These are phyloP conservation scores for Drosophila suboccidentalis DNA, from an alignment of 2,888 invertebrate genomes.

Conservation along the genomic window DNA sequence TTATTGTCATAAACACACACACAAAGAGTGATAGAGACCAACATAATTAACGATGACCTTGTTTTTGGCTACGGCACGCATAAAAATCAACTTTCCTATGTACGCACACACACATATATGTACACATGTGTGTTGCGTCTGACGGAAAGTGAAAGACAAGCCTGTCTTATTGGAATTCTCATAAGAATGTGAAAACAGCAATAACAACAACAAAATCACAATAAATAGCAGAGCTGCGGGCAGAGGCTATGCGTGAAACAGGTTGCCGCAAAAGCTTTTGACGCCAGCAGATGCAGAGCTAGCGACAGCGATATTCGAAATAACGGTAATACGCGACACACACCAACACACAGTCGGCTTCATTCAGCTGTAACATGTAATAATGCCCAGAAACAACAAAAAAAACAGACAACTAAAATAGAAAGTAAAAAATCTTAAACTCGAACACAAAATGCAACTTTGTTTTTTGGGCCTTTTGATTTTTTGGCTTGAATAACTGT, in stretches of 20 bases:
- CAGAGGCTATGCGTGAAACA: constrained; percentile 42
- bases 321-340: constrained; percentile 44
- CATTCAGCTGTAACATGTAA: constrained; percentile 21
- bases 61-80: constrained; percentile 55
- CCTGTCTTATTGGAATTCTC: constrained; percentile 73
- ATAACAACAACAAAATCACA: constrained; percentile 17
- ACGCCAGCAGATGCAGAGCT: constrained; percentile 22
- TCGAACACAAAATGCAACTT: constrained; percentile 48
- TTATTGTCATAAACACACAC: constrained; percentile 26
- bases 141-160: constrained; percentile 72
- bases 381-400: constrained; percentile 35
- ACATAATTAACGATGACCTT: constrained; percentile 52
- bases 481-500: constrained; percentile 60
- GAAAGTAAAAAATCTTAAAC: constrained; percentile 60
- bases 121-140: constrained; percentile 19
- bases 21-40: constrained; percentile 3
- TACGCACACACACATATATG: constrained; percentile 16
- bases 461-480: constrained; percentile 43
- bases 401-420: constrained; percentile 37
- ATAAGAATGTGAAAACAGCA: constrained; percentile 72
- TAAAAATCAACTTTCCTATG: constrained; percentile 60
- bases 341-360: constrained; percentile 25
- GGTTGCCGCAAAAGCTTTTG: constrained; percentile 52
- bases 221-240: constrained; percentile 25
- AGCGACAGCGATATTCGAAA: constrained; percentile 33